These are phyloP conservation scores for Gephyroberyx darwinii DNA, from an alignment of 2,797 vertebrate genomes.

Conservation along the genomic window DNA sequence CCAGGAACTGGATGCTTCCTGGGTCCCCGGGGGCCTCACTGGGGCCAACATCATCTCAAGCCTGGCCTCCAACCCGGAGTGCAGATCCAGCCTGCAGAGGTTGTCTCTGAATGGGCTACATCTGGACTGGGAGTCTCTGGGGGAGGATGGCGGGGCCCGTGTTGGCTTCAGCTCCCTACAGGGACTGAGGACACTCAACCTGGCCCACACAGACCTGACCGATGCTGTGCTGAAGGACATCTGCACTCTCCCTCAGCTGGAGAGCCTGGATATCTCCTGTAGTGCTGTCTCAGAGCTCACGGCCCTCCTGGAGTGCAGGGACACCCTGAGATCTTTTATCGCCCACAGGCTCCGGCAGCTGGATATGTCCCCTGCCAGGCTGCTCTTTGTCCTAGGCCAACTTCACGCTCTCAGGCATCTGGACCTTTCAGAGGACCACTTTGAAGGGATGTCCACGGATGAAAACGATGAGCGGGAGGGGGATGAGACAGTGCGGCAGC, in stretches of 20 bases:
- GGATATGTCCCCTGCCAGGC: conserved; percentile 87
- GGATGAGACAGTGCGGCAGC: conserved; percentile 81
- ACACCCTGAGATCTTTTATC: conserved; percentile 87
- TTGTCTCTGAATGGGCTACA: conserved; percentile 88
- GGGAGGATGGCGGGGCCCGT: conserved; percentile 78
- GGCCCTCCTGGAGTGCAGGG: conserved; percentile 86
- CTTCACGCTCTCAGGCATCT: conserved; percentile 86
- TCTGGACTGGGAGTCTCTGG: conserved; percentile 80
- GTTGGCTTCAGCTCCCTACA: conserved; percentile 86
- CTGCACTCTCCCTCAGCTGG: conserved; percentile 88
- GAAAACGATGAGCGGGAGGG: conserved; percentile 72
- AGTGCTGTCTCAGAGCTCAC: conserved; percentile 89
- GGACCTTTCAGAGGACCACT: conserved; percentile 94
- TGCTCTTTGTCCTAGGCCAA: conserved; percentile 84
- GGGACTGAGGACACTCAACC: conserved; percentile 85
- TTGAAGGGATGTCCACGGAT: conserved; percentile 81
- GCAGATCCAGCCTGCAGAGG: conserved; percentile 88
- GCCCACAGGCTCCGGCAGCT: conserved; percentile 89
- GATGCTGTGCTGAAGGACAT: conserved; percentile 89
- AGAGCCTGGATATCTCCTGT: conserved; percentile 93
- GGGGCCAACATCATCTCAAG: conserved; percentile 89
- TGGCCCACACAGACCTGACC: conserved; percentile 91
- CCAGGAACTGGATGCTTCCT: conserved; percentile 91
- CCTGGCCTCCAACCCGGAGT: conserved; percentile 88
- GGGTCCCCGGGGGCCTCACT: conserved; percentile 86